These are phyloP conservation scores for Drosophila serrata DNA, from an alignment of 1,140 invertebrate species.

Conservation along the genomic window DNA sequence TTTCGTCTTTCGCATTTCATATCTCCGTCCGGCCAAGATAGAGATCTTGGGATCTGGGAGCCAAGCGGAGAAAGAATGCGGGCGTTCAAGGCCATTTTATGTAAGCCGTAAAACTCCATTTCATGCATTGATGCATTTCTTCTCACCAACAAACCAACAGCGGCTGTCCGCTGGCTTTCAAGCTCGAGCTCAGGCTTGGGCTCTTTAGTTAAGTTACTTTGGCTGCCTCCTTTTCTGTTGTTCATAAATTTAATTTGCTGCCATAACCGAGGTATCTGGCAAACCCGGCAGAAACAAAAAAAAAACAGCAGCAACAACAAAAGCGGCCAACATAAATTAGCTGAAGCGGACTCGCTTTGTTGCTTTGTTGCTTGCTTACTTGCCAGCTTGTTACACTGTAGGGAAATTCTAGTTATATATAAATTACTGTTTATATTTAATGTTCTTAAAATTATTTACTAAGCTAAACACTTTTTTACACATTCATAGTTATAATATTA, in stretches of 20 bases:
- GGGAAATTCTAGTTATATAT: not conserved
- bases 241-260: conserved; percentile 68
- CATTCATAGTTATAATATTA: too few species aligned
- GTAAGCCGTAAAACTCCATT: conserved; percentile 84
- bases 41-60: conserved; percentile 20
- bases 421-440: too few species aligned
- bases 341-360: conserved; percentile 58
- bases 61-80: conserved; percentile 55
- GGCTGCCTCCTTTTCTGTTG: conserved; percentile 38
- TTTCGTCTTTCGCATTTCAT: conserved; percentile 24
- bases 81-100: conserved; percentile 80
- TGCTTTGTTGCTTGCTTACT: conserved; percentile 25
- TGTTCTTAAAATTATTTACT: too few species aligned
- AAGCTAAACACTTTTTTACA: too few species aligned
- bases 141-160: conserved; percentile 49
- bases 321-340: conserved; percentile 54
- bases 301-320: conserved; percentile 22
- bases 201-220: conserved; percentile 38
- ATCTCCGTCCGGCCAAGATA: conserved; percentile 31
- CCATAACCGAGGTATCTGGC: conserved; percentile 57
- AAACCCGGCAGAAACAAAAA: conserved; percentile 21
- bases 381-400: conserved; percentile 8
- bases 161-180: conserved; percentile 45
- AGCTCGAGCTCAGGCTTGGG: conserved; percentile 25
- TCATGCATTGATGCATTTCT: conserved; percentile 84